Evolutionary conservation across 2,113 vertebrate genomes (phyloP), one percentile per base, ranked within the genome.

Genomic region (Struthidea cinerea): DNA sequence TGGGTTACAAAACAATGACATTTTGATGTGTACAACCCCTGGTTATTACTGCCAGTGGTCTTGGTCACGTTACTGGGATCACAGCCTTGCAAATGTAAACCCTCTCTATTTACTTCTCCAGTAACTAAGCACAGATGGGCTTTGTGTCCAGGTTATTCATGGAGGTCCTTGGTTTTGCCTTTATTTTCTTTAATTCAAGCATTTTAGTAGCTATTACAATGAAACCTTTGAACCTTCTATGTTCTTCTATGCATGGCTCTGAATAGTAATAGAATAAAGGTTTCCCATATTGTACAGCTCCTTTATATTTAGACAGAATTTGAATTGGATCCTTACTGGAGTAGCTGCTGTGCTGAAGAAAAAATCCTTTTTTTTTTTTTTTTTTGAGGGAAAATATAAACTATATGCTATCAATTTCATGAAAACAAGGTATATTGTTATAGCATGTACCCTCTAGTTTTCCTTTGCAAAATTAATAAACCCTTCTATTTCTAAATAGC

Each of bases 71-170:
- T 68, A 65, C 70, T 84, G 82, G 37, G 59, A 94, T 89, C 70
- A 52, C 1, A 78, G 63, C 53, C 53, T 63, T 80, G 53, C 70
- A 82, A 94, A 84, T 2, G 1, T 76, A 83, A 93, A 85, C 86
- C 30, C n/a, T 92, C 55, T 61, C 42, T 75, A 68, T 91, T 92
- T 89, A 49, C 49, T 74, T 71, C 74, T 86, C 52, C 53, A 68
- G 60, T 49, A 96, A 89, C 71, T 74, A 67, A 70, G 67, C 69
- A 82, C 83, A 96, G 93, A 97, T 82, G 71, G 83, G 86, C 67
- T 93, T 95, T 92, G 70, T 87, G 69, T 87, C 55, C 61, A 69
- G 73, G 70, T 90, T 85, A 87, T 75, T 94, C 84, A 89, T 3
- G 12, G 42, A 87, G 37, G 52, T 76, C 77, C 78, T 83, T 53